A percentile compares a stretch with the other conserved stretches of the same genome.
Conservation (phyloP, 1,140 invertebrate genomes). For the Stegodyphus dumicola region DNA sequence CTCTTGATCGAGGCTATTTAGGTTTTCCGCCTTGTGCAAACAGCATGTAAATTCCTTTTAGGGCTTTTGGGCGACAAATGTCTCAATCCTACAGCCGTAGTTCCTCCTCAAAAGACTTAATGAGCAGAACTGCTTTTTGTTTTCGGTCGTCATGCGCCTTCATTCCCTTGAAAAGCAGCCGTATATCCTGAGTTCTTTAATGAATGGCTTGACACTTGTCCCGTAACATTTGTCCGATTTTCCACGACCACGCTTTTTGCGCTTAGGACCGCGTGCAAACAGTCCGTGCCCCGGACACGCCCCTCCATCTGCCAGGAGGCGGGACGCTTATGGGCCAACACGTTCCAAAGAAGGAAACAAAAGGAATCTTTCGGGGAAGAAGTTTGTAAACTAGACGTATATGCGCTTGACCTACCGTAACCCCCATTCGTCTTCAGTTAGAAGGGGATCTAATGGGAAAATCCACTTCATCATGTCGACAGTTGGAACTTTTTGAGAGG, state of each 20-base stretch:
- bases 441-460: constrained; percentile 7
- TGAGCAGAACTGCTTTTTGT: too few species aligned
- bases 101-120: constrained; percentile 11
- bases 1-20: too few species aligned
- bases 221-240: constrained; percentile 23
- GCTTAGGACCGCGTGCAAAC: background rate
- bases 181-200: constrained; percentile 2
- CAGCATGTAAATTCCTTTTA: too few species aligned
- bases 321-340: background rate
- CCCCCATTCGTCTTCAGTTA: constrained; percentile 28
- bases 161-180: background rate
- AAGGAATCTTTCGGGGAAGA: background rate
- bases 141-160: too few species aligned
- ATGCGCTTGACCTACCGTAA: constrained; percentile 25
- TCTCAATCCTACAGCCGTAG: background rate
- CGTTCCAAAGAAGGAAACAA: background rate
- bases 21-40: too few species aligned
- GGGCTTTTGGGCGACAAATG: too few species aligned
- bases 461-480: constrained; percentile 26
- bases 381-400: constrained; percentile 38
- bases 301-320: constrained; percentile 20
- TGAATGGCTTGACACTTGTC: constrained; percentile 3
- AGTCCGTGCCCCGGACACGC: constrained; percentile 4
- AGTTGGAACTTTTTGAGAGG: background rate
- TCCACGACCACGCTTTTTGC: constrained; percentile 20